Base-by-base conservation (phyloP, 2,113 vertebrate genomes). In the Hippocampus comes region DNA sequence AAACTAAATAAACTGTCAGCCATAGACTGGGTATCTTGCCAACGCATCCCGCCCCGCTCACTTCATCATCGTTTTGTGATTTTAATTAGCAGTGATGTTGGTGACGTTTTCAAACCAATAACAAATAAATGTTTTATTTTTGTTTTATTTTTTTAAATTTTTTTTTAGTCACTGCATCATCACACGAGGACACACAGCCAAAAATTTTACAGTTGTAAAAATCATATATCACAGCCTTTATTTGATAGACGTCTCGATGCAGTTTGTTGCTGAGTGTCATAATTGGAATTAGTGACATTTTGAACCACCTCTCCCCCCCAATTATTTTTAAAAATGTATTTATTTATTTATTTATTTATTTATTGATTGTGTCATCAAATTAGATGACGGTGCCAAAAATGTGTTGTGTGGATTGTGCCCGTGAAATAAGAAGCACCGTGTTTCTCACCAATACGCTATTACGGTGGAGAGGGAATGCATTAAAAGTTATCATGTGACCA, bases 51-150 rank as follows among this genome's bases (percentile, higher is more conserved):
- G 0, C 27, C 59, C 59, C 10, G 59, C 59, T 61, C 59, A 61
- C 59, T 61, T 61, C 59, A 61, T 61, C 59, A 20, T 34, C 27
- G 20, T 61, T 61, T 17, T 61, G 59, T 18, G 59, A 61, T 27
- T 34, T 61, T 61, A 61, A 61, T 61, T 61, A 61, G 53, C 53
- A 23, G 27, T 61, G 59, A 17, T 18, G 59, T 61, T 18, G 59
- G 27, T 61, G 27, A 38, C 27, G 15, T 61, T 61, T 61, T 61
- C 27, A 61, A 61, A 61, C 27, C 59, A 30, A 8, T 30, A 18
- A 61, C 20, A 61, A 61, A 30, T 15, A 61, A 23, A 57, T 10
- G 20, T 38, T 38, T 38, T 5, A 38, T 38, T 38, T 38, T 38
- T 34, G 5, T 38, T 38, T 38, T 38, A 38, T 38, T 38, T 38